Evolutionary conservation across 2,888 invertebrate genomes (phyloP), one percentile per base, ranked within the genome.

Genomic region (Apantesis nais): DNA sequence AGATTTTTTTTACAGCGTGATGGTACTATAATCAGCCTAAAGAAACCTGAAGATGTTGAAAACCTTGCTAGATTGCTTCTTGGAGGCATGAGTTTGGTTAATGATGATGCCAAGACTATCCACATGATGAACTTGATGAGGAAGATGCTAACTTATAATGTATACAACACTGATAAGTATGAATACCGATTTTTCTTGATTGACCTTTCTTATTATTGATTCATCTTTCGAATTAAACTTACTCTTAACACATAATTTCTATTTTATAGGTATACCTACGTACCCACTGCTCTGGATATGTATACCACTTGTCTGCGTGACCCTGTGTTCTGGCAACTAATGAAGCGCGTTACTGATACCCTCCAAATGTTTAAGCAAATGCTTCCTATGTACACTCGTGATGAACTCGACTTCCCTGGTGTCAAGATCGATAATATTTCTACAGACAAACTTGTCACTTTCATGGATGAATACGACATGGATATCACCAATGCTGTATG

Each of bases 301-400:
- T 96, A 96, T 87, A 92, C 95, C 71, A 97, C 97, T 2, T 96
- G 96, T 82, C 89, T 97, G 83, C 96, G 97, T 68, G 97, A 97
- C 90, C 97, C 97, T 22, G 95, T 96, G 70, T 97, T 96, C 96
- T 97, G 96, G 94, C 96, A 95, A 79, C 90, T 97, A 78, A 96
- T 96, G 92, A 96, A 97, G 88, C 96, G 96, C 76, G 89, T 97
- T 85, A 85, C 94, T 63, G 90, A 95, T 74, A 94, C 92, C 77
- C 96, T 96, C 88, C 90, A 93, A 75, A 94, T 96, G 67, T 97
- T 96, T 95, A 97, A 97, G 90, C 88, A 92, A 71, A 91, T 94
- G 81, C 87, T 96, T 71, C 94, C 95, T 14, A 92, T 91, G 0
- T 97, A 97, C 93, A 96, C 95, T 31, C 90, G 91, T 68, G 94